phyloP scores from a whole-genome alignment of 2,888 invertebrate genomes.

The Aromia moschata region DNA sequence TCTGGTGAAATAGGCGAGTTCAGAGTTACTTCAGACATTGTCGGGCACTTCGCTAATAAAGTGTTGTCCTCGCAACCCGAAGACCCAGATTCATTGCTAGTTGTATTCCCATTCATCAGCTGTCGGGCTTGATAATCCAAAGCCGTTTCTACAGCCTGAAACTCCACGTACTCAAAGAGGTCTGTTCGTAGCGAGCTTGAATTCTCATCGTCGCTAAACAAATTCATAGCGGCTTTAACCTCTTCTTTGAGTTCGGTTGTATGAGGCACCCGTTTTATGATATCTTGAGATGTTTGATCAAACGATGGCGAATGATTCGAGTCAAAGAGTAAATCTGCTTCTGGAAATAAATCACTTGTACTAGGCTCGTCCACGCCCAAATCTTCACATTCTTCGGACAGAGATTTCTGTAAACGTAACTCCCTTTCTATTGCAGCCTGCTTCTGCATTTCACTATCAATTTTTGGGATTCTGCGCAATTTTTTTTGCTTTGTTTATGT shows the following conservation, averaged over 20 bases:
- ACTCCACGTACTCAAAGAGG: constrained; percentile 60
- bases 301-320: constrained; percentile 75
- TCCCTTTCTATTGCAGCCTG: constrained; percentile 68
- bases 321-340: constrained; percentile 77
- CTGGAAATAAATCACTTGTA: constrained; percentile 81
- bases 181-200: constrained; percentile 56
- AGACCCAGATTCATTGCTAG: constrained; percentile 52
- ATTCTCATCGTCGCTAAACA: constrained; percentile 59
- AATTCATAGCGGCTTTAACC: constrained; percentile 55
- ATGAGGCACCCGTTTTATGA: constrained; percentile 40
- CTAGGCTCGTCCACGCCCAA: constrained; percentile 82
- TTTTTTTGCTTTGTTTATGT: constrained; percentile 55
- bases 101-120: constrained; percentile 56
- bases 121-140: constrained; percentile 53
- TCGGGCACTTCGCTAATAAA: constrained; percentile 58
- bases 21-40: constrained; percentile 62
- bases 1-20: constrained; percentile 61
- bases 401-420: constrained; percentile 72
- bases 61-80: constrained; percentile 59
- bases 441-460: constrained; percentile 61
- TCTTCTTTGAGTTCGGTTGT: constrained; percentile 49
- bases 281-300: constrained; percentile 68
- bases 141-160: constrained; percentile 54
- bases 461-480: constrained; percentile 42
- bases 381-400: constrained; percentile 83